phyloP scores from a whole-genome alignment of 2,113 vertebrate species.

The Cairina moschata region DNA sequence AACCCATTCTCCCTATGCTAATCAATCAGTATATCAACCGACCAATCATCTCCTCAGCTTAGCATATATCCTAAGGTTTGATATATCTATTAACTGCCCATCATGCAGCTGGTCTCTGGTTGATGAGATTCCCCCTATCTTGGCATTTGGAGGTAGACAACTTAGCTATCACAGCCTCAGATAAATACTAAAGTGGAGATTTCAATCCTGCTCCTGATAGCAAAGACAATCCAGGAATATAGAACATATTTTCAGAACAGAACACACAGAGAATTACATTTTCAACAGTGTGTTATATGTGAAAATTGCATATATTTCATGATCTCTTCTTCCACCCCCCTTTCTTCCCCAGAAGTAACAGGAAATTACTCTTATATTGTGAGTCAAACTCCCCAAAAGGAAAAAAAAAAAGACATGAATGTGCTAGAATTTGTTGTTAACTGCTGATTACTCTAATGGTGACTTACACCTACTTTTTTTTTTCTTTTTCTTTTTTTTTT shows the following conservation, averaged over 20 bases:
- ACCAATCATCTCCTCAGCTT: constrained; percentile 94
- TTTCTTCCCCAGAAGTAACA: constrained; percentile 11
- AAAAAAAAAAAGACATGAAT: constrained; percentile 21
- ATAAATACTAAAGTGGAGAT: constrained; percentile 99
- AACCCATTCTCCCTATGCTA: constrained; percentile 97
- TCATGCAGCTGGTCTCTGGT: constrained; percentile 86
- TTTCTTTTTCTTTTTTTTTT: too few relatives aligned
- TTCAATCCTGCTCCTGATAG: constrained; percentile 87
- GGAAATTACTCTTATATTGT: constrained; percentile 55
- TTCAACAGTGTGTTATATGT: constrained; percentile 36
- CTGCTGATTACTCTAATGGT: constrained; percentile 57
- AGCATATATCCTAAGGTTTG: constrained; percentile 95
- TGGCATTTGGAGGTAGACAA: constrained; percentile 95
- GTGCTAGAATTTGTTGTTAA: constrained; percentile 27
- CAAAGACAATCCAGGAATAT: constrained; percentile 88
- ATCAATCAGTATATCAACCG: constrained; percentile 94
- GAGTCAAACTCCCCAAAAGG: constrained; percentile 10
- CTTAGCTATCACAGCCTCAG: constrained; percentile 95
- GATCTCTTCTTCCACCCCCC: neutral
- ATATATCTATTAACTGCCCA: constrained; percentile 98
- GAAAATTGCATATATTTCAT: constrained; percentile 72
- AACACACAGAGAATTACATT: constrained; percentile 77
- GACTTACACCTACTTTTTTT: neutral
- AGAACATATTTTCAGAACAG: constrained; percentile 75
- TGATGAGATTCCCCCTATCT: constrained; percentile 92